A percentile compares a stretch with the other conserved stretches of the same genome.
Conservation (phyloP, 2,888 invertebrate genomes). For the Trichogramma dendrolimi region DNA sequence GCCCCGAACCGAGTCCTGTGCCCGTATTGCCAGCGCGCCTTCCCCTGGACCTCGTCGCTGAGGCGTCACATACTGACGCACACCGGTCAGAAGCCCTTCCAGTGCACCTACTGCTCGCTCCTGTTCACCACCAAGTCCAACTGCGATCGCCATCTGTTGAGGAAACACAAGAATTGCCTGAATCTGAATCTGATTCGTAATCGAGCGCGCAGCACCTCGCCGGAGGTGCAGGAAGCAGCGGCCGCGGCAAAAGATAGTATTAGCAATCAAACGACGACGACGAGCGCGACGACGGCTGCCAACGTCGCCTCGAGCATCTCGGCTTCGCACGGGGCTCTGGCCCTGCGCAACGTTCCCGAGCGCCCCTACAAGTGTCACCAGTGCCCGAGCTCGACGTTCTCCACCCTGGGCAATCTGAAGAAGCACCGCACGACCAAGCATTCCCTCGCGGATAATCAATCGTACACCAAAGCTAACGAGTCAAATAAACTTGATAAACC, state of each 20-base stretch:
- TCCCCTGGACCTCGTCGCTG: conserved; percentile 94
- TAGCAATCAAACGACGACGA: conserved; percentile 50
- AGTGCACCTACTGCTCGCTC: conserved; percentile 87
- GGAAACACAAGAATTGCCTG: conserved; percentile 72
- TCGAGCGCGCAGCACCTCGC: conserved; percentile 45
- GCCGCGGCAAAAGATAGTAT: conserved; percentile 48
- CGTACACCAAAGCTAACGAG: neutral
- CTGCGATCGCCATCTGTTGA: conserved; percentile 87
- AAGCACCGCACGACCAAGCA: conserved; percentile 76
- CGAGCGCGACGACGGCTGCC: conserved; percentile 8
- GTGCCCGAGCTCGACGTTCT: conserved; percentile 79
- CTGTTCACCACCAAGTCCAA: conserved; percentile 96
- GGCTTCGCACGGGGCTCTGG: conserved; percentile 32
- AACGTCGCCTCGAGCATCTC: conserved; percentile 50
- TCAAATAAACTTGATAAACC: too few relatives aligned
- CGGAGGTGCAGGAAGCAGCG: conserved; percentile 51
- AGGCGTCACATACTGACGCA: conserved; percentile 93
- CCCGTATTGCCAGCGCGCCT: conserved; percentile 88
- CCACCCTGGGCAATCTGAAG: conserved; percentile 72
- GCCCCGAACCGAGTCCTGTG: conserved; percentile 92
- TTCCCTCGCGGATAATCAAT: conserved; percentile 40
- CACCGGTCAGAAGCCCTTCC: conserved; percentile 94
- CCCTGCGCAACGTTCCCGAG: conserved; percentile 68
- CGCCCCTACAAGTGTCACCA: conserved; percentile 74
- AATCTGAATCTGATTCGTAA: conserved; percentile 35